Evolutionary conservation across 2,797 vertebrate genomes (phyloP).

Genomic region (Ctenochaetus hawaiiensis): DNA sequence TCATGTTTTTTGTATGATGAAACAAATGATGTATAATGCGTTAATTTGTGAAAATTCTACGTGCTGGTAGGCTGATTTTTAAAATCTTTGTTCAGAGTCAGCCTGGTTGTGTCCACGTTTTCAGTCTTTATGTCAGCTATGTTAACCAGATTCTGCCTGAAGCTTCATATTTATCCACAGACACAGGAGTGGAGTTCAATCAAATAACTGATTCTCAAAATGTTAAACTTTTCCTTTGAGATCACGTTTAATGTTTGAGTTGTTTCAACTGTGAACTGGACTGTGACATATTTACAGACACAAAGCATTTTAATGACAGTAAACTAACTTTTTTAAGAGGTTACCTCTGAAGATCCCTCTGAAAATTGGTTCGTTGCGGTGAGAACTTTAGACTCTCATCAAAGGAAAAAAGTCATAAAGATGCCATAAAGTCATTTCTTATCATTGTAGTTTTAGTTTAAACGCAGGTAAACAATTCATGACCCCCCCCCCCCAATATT

Average conservation of each 20-base stretch:
- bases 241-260: conserved; percentile 14
- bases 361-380: conserved; percentile 12
- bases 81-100: too few relatives aligned
- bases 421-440: conserved; percentile 38
- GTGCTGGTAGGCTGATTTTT: not conserved
- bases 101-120: not conserved
- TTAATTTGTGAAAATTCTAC: not conserved
- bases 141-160: not conserved
- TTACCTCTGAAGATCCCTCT: not conserved
- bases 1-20: not conserved
- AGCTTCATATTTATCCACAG: not conserved
- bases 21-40: too few relatives aligned
- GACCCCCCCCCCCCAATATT: not conserved
- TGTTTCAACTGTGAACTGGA: conserved; percentile 33
- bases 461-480: not conserved
- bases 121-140: conserved; percentile 5
- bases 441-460: too few relatives aligned
- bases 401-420: conserved; percentile 17
- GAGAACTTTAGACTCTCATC: not conserved
- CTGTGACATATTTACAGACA: conserved; percentile 38
- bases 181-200: not conserved
- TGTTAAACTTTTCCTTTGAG: not conserved
- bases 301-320: conserved; percentile 2
- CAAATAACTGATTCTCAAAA: not conserved
- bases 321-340: not conserved